Conservation (phyloP, 2,888 invertebrate genomes). For the Drosophila subquinaria region DNA sequence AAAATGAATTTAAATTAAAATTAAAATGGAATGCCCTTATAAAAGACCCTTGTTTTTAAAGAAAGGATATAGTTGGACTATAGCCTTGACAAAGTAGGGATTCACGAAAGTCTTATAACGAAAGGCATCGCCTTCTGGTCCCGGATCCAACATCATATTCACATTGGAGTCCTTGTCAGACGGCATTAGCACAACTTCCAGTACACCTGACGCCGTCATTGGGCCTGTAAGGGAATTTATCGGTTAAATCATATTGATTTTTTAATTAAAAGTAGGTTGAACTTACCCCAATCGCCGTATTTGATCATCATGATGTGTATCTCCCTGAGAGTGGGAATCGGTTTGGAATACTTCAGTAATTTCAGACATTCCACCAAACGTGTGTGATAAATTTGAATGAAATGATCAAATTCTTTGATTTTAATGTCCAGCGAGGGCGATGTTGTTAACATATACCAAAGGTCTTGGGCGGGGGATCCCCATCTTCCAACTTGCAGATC, state of each 20-base stretch:
- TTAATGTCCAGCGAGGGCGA: conserved; percentile 75
- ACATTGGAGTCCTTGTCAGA: conserved; percentile 75
- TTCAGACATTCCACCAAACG: conserved; percentile 73
- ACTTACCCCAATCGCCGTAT: conserved; percentile 77
- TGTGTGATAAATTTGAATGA: conserved; percentile 79
- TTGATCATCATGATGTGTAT: conserved; percentile 75
- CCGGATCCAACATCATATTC: conserved; percentile 60
- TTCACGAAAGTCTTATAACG: conserved; percentile 61
- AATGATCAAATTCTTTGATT: conserved; percentile 78
- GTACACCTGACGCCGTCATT: conserved; percentile 55
- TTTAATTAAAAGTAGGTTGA: too few relatives aligned
- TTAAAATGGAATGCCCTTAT: neutral
- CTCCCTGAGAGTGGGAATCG: conserved; percentile 72
- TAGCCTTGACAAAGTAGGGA: conserved; percentile 73
- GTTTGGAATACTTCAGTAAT: conserved; percentile 72
- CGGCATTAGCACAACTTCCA: conserved; percentile 67
- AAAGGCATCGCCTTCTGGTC: conserved; percentile 65
- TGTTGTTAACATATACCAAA: conserved; percentile 77
- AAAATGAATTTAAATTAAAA: too few relatives aligned
- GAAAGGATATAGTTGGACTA: conserved; percentile 78
- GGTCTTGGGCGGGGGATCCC: conserved; percentile 80
- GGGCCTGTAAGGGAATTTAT: conserved; percentile 52
- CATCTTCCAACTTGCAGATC: conserved; percentile 81
- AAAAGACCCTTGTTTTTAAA: conserved; percentile 77
- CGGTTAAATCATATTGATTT: too few relatives aligned